A percentile compares a stretch with the other conserved stretches of the same genome.
These are phyloP conservation scores for Fissipunctia ypsillon DNA, from an alignment of 2,888 invertebrate species.

Conservation along the genomic window DNA sequence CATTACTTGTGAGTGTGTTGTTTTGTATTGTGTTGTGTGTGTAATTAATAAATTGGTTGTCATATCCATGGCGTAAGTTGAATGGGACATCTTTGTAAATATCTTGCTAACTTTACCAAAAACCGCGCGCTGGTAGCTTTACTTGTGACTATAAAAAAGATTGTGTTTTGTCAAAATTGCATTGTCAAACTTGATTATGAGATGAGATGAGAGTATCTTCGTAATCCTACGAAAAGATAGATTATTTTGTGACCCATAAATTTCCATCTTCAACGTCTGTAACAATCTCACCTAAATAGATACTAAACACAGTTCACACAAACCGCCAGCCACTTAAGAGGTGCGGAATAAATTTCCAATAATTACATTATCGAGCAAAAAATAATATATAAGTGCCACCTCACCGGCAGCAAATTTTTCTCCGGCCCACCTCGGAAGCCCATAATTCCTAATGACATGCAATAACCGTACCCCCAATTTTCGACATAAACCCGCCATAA, in stretches of 20 bases:
- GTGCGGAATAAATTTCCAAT: constrained; percentile 88
- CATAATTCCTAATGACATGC: constrained; percentile 91
- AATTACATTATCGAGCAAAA: constrained; percentile 89
- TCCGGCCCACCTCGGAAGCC: constrained; percentile 85
- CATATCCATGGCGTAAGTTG: constrained; percentile 10
- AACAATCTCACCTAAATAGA: constrained; percentile 43
- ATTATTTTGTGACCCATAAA: neutral
- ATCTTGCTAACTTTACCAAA: neutral
- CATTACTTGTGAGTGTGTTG: constrained; percentile 71
- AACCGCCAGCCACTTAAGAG: constrained; percentile 73
- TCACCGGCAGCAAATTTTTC: constrained; percentile 84
- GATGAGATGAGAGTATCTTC: too few relatives aligned
- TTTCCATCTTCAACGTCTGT: neutral
- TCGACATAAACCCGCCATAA: constrained; percentile 90
- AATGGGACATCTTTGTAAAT: neutral
- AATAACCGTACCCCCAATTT: constrained; percentile 91
- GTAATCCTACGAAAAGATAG: neutral
- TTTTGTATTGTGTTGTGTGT: constrained; percentile 59
- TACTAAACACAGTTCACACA: constrained; percentile 64
- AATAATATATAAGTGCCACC: constrained; percentile 74
- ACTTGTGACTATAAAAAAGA: too few relatives aligned
- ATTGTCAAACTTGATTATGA: too few relatives aligned
- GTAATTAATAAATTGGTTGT: constrained; percentile 62
- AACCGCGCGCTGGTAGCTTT: neutral
- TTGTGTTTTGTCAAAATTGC: too few relatives aligned